Base-by-base conservation (phyloP, 2,113 vertebrate genomes). In the Taxidea taxus region DNA sequence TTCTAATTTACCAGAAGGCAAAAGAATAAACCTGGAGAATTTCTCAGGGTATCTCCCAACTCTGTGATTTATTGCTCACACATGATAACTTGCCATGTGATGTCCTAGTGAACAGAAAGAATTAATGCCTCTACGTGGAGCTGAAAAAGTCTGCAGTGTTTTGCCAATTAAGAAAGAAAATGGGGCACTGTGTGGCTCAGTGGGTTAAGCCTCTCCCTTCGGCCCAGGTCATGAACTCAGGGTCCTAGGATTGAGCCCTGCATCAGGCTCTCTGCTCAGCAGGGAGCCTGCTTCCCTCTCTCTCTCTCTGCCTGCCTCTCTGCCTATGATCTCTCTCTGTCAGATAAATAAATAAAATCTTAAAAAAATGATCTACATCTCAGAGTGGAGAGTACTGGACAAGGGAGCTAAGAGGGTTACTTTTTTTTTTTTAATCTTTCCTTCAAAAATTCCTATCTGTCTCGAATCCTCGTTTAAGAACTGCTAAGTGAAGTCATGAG, bases 51-150 rank as follows among this genome's bases (percentile, higher is more conserved):
- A 75, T 87, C 60, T 72, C 83, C 66, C 51, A 94, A 82, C n/a
- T 64, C 68, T 95, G 47, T 90, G 86, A 95, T 80, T 78, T 97
- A 94, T 93, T 97, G 54, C 29, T 92, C 21, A 82, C 37, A 85
- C 75, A 82, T 14, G 78, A 78, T 68, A 89, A 91, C 93, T 96
- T 96, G 39, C 72, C 47, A 94, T 78, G 96, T 90, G 64, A 82
- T 4, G 31, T 82, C 82, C 91, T 77, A n/a, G 81, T 93, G 89
- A 95, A 66, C 49, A 2, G 14, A 95, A 95, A 86, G 83, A 95
- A 94, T 95, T 58, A 78, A 90, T 95, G 47, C 25, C 37, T 96
- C 95, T 95, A 39, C 25, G 27, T 87, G 89, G 51, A 23, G 78
- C 31, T 64, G 31, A 78, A 95, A 90, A 82, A 23, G 15, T 93